Conservation (phyloP, 1,140 invertebrate species). For the Drosophila bifasciata region DNA sequence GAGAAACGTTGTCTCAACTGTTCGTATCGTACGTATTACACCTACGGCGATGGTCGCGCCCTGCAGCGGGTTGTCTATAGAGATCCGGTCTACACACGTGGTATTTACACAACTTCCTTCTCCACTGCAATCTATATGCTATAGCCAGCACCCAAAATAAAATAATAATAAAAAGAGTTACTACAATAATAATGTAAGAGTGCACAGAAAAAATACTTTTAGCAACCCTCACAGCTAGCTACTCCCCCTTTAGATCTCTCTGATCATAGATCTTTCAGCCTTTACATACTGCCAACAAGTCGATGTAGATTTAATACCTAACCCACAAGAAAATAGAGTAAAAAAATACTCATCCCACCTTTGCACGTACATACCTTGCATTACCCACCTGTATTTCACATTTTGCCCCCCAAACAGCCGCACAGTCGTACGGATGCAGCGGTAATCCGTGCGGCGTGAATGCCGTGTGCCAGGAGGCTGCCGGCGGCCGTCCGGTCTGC, state of each 20-base stretch:
- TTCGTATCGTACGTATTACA: slow-evolving; percentile 74
- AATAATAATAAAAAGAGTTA: neutral
- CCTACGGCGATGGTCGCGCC: slow-evolving; percentile 68
- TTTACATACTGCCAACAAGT: too few relatives aligned
- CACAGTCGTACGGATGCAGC: slow-evolving; percentile 72
- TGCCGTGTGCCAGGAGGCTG: slow-evolving; percentile 87
- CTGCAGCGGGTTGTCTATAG: slow-evolving; percentile 69
- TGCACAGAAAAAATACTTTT: slow-evolving; percentile 26
- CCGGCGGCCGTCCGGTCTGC: slow-evolving; percentile 88
- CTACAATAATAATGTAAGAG: slow-evolving; percentile 1
- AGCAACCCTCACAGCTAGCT: too few relatives aligned
- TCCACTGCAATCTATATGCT: neutral
- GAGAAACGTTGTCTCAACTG: slow-evolving; percentile 75
- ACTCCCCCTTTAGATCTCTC: too few relatives aligned
- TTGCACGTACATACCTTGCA: slow-evolving; percentile 14
- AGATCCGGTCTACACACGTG: slow-evolving; percentile 71
- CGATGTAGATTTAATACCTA: neutral
- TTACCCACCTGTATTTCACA: neutral
- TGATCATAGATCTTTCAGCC: too few relatives aligned
- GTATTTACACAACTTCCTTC: slow-evolving; percentile 62
- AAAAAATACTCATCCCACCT: slow-evolving; percentile 13
- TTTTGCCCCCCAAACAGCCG: slow-evolving; percentile 23
- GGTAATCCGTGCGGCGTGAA: slow-evolving; percentile 86
- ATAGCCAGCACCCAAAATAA: slow-evolving; percentile 3
- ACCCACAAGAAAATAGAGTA: neutral